Conservation (phyloP, 2,888 invertebrate genomes). For the Salpingus planirostris region DNA sequence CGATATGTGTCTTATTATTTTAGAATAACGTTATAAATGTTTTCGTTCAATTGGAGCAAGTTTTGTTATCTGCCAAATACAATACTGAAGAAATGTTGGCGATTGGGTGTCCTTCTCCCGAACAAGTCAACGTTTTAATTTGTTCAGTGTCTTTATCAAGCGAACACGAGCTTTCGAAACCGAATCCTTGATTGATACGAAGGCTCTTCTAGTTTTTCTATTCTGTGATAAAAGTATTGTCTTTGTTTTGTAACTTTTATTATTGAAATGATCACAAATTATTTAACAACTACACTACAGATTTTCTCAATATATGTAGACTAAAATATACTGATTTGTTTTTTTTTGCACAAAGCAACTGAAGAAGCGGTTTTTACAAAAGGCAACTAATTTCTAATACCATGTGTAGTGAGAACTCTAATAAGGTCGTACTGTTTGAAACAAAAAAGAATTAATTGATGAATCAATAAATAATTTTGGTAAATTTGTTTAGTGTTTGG, state of each 20-base stretch:
- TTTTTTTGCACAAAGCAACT: slow-evolving; percentile 28
- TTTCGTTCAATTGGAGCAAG: slow-evolving; percentile 77
- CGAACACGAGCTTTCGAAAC: too few relatives aligned
- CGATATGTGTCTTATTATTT: slow-evolving; percentile 5
- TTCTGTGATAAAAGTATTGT: not conserved
- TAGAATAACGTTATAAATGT: slow-evolving; percentile 78
- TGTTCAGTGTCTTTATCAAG: slow-evolving; percentile 67
- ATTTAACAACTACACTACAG: slow-evolving; percentile 26
- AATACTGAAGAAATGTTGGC: slow-evolving; percentile 72
- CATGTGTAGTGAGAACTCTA: slow-evolving; percentile 9
- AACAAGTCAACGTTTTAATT: slow-evolving; percentile 84
- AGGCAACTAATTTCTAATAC: slow-evolving; percentile 21
- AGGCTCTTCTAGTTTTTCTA: too few relatives aligned
- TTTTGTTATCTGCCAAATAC: slow-evolving; percentile 66
- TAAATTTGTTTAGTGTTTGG: slow-evolving; percentile 10
- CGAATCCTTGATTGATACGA: too few relatives aligned
- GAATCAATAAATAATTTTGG: slow-evolving; percentile 8
- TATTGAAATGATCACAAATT: slow-evolving; percentile 30
- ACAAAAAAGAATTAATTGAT: slow-evolving; percentile 3
- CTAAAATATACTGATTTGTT: slow-evolving; percentile 28
- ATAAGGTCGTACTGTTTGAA: slow-evolving; percentile 5
- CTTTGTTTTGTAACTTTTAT: slow-evolving; percentile 22
- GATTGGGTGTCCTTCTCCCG: slow-evolving; percentile 85
- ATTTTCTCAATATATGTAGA: slow-evolving; percentile 22
- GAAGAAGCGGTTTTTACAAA: slow-evolving; percentile 18